Percentiles rank a stretch among this genome's conserved stretches.
Evolutionary conservation across 2,797 vertebrate species (phyloP).

Genomic region (Lutjanus campechanus): DNA sequence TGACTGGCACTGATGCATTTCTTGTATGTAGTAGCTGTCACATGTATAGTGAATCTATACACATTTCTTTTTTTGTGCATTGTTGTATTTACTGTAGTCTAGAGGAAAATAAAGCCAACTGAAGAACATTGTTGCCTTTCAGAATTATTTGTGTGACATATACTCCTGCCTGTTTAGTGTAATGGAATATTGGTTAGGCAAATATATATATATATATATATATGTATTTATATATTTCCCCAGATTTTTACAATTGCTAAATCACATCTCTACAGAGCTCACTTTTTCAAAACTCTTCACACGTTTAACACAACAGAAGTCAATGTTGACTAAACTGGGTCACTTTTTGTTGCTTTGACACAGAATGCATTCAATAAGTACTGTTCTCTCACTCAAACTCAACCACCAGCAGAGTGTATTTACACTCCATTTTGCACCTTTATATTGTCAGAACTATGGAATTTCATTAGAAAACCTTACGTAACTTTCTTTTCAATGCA

Average conservation of each 20-base stretch:
- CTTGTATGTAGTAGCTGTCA: too few species aligned
- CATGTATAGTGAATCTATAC: background rate
- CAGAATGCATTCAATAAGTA: background rate
- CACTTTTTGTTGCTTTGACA: background rate
- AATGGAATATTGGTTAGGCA: background rate
- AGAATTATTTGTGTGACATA: background rate
- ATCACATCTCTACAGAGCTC: background rate
- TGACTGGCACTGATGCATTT: too few species aligned
- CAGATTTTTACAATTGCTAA: background rate
- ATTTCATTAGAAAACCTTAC: too few species aligned
- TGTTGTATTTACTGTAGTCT: background rate
- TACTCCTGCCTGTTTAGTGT: background rate
- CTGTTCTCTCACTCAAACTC: too few species aligned
- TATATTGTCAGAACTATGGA: too few species aligned
- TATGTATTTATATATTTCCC: too few species aligned
- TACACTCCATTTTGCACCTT: too few species aligned
- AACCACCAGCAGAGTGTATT: too few species aligned
- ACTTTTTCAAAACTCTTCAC: background rate
- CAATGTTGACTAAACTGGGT: background rate
- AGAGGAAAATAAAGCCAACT: background rate
- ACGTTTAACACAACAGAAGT: background rate
- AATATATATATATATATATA: background rate
- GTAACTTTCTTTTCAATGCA: too few species aligned
- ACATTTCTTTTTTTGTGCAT: background rate
- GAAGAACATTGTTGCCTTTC: background rate